A percentile compares a stretch with the other conserved stretches of the same genome.
phyloP scores from a whole-genome alignment of 1,140 invertebrate genomes.

The Agrilus planipennis region DNA sequence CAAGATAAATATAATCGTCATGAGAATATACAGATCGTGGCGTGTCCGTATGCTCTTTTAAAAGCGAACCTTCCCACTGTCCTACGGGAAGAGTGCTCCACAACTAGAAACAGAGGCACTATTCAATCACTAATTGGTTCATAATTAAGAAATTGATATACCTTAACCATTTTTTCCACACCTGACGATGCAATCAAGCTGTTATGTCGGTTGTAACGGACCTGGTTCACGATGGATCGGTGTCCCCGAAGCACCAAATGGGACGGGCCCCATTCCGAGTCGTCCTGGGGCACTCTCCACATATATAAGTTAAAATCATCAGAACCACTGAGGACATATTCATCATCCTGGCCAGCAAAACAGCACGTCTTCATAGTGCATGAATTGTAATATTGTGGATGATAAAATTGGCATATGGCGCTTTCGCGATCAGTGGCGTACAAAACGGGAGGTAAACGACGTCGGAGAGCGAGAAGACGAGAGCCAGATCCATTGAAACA shows the following conservation, averaged over 20 bases:
- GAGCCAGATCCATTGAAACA: conserved; percentile 72
- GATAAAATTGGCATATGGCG: conserved; percentile 75
- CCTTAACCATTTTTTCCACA: conserved; percentile 92
- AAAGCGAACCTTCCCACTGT: conserved; percentile 42
- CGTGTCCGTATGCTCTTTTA: conserved; percentile 45
- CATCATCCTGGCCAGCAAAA: conserved; percentile 82
- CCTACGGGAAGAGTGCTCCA: conserved; percentile 66
- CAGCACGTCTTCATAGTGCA: conserved; percentile 95
- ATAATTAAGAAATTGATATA: conserved; percentile 21
- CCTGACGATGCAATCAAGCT: conserved; percentile 85
- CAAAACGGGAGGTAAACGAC: conserved; percentile 71
- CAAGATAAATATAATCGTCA: conserved; percentile 73
- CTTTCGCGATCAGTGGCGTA: conserved; percentile 56
- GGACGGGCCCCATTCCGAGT: conserved; percentile 41
- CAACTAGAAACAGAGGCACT: conserved; percentile 40
- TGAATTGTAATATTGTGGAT: conserved; percentile 86
- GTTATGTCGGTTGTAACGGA: conserved; percentile 75
- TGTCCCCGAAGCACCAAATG: conserved; percentile 81
- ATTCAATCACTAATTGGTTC: neutral
- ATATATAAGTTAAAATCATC: conserved; percentile 93
- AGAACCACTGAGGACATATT: conserved; percentile 82
- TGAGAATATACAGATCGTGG: conserved; percentile 71
- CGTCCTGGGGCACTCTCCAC: conserved; percentile 72
- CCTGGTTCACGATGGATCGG: conserved; percentile 92
- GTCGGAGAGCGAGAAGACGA: conserved; percentile 67